Evolutionary conservation across 2,113 vertebrate species (phyloP), one percentile per base, ranked within the genome.

Genomic region (Archocentrus centrarchus): DNA sequence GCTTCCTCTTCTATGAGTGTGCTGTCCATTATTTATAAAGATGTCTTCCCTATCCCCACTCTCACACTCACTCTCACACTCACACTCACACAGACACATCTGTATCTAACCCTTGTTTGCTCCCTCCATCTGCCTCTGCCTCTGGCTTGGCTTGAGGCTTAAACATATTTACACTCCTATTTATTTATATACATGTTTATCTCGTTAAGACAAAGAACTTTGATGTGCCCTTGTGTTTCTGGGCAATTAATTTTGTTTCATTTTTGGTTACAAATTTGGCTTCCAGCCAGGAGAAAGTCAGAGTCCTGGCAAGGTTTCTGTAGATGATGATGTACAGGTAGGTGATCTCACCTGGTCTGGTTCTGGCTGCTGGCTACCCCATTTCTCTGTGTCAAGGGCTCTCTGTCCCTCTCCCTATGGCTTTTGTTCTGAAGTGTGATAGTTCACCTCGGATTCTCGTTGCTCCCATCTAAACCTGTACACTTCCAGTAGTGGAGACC

Each of bases 41-140:
- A 75, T 7, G 59, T 77, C 44, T 9, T 59, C n/a, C 20, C 55
- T 50, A 20, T 32, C 50, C 8, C 17, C 1, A 14, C 20, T 80
- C 59, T 41, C 39, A 41, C 39, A 39, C 37, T 37, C 1, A 14
- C 20, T 80, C 59, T 41, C 39, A 41, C 39, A 39, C 37, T 37
- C 37, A 37, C 37, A 88, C 83, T 15, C 75, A 60, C 22, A 64
- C 13, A 86, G 11, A 39, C 86, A 88, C 89, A 88, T 80, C 85
- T 92, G 81, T 76, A 59, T 85, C 88, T 41, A 37, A 85, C 83
- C 83, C 68, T 81, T 84, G 77, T 84, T 83, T 84, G 68, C 41
- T 78, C 50, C n/a, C 75, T 79, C 86, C 83, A 85, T 91, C 91
- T 91, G 88, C 70, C 20, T 55, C 68, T 22, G 75, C 79, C 86